phyloP scores from a whole-genome alignment of 2,797 vertebrate species.

The Valencia hispanica region DNA sequence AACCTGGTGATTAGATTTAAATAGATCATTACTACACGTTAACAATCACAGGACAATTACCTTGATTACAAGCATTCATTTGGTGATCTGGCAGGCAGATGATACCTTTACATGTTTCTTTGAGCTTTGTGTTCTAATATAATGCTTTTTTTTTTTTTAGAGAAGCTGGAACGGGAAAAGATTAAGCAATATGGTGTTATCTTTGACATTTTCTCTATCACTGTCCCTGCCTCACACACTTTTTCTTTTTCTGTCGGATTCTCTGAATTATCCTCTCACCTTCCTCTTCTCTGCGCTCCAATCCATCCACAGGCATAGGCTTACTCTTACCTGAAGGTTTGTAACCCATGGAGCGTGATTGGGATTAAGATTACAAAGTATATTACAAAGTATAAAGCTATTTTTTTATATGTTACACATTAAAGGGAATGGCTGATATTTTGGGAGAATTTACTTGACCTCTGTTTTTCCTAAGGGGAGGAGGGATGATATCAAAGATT shows the following conservation, averaged over 20 bases:
- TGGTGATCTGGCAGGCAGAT: slow-evolving; percentile 5
- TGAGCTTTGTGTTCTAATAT: background rate
- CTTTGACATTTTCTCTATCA: slow-evolving; percentile 13
- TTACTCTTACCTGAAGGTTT: slow-evolving; percentile 19
- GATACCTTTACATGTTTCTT: slow-evolving; percentile 2
- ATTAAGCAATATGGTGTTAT: slow-evolving; percentile 19
- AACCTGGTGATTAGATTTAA: slow-evolving; percentile 42
- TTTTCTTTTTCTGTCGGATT: slow-evolving; percentile 25
- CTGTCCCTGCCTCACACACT: slow-evolving; percentile 5
- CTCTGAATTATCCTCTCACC: slow-evolving; percentile 13
- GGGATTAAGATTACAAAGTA: slow-evolving; percentile 6
- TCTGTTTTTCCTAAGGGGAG: background rate
- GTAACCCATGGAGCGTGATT: slow-evolving; percentile 1
- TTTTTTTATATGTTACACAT: background rate
- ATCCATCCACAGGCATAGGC: slow-evolving; percentile 4
- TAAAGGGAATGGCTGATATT: slow-evolving; percentile 13
- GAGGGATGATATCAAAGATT: background rate
- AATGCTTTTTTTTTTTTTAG: background rate
- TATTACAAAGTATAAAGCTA: background rate
- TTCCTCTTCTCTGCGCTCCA: slow-evolving; percentile 8
- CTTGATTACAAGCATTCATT: slow-evolving; percentile 46
- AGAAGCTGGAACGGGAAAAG: slow-evolving; percentile 2
- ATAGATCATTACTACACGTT: slow-evolving; percentile 35
- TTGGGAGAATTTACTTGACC: slow-evolving; percentile 1
- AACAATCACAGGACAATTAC: slow-evolving; percentile 25